Evolutionary conservation across 2,797 vertebrate genomes (phyloP).

Genomic region (Anniella stebbinsi): DNA sequence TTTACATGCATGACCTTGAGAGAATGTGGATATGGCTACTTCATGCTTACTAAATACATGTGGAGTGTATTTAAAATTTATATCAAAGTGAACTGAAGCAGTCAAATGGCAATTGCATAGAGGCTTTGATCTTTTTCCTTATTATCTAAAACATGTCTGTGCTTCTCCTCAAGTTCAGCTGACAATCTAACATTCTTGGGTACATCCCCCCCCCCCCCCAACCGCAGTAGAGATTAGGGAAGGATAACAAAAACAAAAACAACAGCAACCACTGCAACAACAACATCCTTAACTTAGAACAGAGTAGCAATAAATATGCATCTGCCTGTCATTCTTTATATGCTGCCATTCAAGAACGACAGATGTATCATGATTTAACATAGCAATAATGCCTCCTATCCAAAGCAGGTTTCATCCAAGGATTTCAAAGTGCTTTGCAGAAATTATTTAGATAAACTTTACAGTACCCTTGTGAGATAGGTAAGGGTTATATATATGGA

Average conservation of each 20-base stretch:
- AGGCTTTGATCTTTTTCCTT: not conserved
- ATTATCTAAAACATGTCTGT: slow-evolving; percentile 5
- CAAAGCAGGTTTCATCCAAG: not conserved
- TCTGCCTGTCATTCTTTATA: not conserved
- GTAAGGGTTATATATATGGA: not conserved
- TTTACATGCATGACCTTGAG: slow-evolving; percentile 55
- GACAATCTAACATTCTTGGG: slow-evolving; percentile 28
- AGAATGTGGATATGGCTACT: not conserved
- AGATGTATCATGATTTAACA: slow-evolving; percentile 12
- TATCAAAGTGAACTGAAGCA: not conserved
- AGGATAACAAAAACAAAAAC: slow-evolving; percentile 7
- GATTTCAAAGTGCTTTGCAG: not conserved
- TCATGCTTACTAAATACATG: not conserved
- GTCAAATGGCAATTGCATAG: not conserved
- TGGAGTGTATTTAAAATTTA: not conserved
- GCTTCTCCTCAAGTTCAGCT: not conserved
- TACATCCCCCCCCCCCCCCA: not conserved
- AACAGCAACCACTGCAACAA: not conserved
- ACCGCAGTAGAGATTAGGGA: slow-evolving; percentile 5
- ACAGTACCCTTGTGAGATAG: fast-evolving
- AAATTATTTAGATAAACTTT: slow-evolving; percentile 27
- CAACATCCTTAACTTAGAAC: not conserved
- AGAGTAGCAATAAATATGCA: slow-evolving; percentile 31
- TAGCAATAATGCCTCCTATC: not conserved
- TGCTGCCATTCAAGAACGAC: slow-evolving; percentile 38